phyloP scores from a whole-genome alignment of 2,113 vertebrate species.

The Rhinichthys klamathensis region DNA sequence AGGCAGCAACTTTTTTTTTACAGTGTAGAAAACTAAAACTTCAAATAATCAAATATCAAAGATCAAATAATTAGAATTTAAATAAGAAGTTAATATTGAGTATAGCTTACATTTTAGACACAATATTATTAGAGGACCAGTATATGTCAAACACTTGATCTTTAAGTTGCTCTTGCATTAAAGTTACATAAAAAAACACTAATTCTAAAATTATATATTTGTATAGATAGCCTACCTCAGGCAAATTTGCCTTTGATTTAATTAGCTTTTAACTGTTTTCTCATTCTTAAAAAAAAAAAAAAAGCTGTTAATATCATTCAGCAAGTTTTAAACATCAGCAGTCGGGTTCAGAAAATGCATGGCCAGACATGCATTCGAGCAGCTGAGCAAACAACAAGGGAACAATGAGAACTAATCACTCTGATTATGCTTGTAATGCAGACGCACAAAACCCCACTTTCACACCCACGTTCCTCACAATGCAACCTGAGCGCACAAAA shows the following conservation, averaged over 20 bases:
- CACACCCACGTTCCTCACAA: constrained; percentile 29
- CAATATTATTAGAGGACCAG: too few species aligned
- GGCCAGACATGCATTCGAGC: constrained; percentile 13
- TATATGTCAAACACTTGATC: background rate
- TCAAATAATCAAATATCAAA: too few species aligned
- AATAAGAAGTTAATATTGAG: background rate
- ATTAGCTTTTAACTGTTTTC: background rate
- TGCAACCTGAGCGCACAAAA: constrained; percentile 31
- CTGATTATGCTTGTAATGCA: constrained; percentile 51
- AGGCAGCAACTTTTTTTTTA: too few species aligned
- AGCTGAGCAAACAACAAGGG: constrained; percentile 60
- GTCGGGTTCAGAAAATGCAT: constrained; percentile 5
- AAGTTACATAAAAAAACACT: background rate
- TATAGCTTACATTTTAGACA: background rate
- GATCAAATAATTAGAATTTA: background rate
- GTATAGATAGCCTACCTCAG: too few species aligned
- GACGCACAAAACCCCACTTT: constrained; percentile 31
- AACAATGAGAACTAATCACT: constrained; percentile 55
- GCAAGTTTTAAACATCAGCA: background rate
- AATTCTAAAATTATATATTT: background rate
- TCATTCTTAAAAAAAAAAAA: background rate
- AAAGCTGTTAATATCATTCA: background rate
- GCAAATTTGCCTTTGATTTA: background rate
- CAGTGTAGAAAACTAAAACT: background rate
- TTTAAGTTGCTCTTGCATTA: too few species aligned